phyloP scores from a whole-genome alignment of 2,888 invertebrate genomes.

The Tricholauxania praeusta region DNA sequence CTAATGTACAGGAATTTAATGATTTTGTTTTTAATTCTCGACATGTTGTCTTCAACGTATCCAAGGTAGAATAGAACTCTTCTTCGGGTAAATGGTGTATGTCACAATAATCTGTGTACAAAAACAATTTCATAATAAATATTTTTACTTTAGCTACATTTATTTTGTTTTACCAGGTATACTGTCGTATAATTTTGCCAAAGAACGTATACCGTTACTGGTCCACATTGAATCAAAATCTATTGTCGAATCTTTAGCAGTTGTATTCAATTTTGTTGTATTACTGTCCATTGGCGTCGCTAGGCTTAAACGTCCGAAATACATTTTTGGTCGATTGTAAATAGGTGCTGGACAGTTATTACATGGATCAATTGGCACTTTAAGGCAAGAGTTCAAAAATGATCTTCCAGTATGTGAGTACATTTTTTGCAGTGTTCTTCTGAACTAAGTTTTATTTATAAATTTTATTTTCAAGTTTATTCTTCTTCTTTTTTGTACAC shows the following conservation, averaged over 20 bases:
- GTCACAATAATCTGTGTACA: constrained; percentile 75
- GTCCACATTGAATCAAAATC: constrained; percentile 47
- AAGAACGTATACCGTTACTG: constrained; percentile 70
- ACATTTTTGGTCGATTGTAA: constrained; percentile 73
- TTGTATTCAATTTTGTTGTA: constrained; percentile 36
- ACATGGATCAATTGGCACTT: constrained; percentile 78
- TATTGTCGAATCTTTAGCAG: constrained; percentile 33
- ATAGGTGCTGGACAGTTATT: constrained; percentile 79
- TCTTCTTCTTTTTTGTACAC: constrained; percentile 1
- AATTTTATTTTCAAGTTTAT: background rate
- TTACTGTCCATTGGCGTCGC: constrained; percentile 12
- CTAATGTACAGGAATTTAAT: constrained; percentile 36
- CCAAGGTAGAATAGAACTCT: constrained; percentile 80
- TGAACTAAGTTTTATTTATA: background rate
- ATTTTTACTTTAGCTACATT: background rate
- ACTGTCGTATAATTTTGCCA: constrained; percentile 80
- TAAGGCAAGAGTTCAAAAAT: constrained; percentile 79
- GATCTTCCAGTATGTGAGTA: constrained; percentile 73
- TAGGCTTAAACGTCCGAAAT: constrained; percentile 52
- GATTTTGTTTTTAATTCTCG: constrained; percentile 55
- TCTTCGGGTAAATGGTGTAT: constrained; percentile 80
- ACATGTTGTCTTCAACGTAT: constrained; percentile 67
- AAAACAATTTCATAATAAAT: constrained; percentile 23
- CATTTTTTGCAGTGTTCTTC: constrained; percentile 58
- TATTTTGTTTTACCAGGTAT: constrained; percentile 71